Percentiles rank a stretch among this genome's conserved stretches.
Conservation (phyloP, 2,113 vertebrate species). For the Chrysemys picta region DNA sequence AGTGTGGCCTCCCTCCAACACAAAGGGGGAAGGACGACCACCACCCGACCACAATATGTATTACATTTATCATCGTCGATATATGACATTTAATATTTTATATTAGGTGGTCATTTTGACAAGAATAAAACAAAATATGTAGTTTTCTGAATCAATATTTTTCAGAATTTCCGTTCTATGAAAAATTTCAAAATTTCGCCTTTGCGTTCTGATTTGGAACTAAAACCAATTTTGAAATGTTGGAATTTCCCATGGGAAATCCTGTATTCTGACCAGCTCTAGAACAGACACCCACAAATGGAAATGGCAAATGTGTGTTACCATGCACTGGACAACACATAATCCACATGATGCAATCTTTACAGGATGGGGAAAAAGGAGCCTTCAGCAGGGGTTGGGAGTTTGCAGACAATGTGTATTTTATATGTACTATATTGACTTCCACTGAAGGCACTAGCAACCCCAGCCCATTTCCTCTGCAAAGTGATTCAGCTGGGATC, state of each 20-base stretch:
- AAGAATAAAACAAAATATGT: background rate
- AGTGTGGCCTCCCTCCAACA: no score
- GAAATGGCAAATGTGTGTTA: background rate
- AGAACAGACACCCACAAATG: background rate
- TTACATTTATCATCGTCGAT: background rate
- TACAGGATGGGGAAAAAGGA: background rate
- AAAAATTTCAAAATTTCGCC: background rate
- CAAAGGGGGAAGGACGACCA: no score
- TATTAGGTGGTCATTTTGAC: background rate
- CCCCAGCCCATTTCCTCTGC: background rate
- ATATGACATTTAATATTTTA: background rate
- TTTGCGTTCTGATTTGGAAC: background rate
- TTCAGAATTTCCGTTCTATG: background rate
- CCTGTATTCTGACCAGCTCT: background rate
- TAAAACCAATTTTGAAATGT: background rate
- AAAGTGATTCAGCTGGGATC: background rate
- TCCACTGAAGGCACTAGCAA: background rate
- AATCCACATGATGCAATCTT: background rate
- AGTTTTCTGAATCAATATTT: background rate
- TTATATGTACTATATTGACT: background rate
- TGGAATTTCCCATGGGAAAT: background rate
- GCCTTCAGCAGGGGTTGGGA: background rate
- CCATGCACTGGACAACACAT: background rate
- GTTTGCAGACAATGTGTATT: background rate
- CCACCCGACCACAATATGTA: no score